These are phyloP conservation scores for Conger conger DNA, from an alignment of 2,113 vertebrate species.

Conservation along the genomic window DNA sequence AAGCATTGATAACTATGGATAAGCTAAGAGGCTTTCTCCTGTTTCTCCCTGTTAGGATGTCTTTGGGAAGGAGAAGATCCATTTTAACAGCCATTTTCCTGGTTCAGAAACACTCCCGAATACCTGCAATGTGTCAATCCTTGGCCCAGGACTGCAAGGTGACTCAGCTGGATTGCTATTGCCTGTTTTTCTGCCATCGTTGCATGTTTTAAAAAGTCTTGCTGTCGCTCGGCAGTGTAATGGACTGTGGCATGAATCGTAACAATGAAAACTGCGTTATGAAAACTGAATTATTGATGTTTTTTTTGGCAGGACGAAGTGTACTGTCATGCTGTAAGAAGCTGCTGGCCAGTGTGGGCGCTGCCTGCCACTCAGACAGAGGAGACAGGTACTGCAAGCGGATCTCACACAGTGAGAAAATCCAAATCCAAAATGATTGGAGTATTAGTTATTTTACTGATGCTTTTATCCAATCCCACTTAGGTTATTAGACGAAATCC, in stretches of 20 bases:
- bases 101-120: slow-evolving; percentile 82
- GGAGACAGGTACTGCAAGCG: slow-evolving; percentile 69
- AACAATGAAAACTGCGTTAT: slow-evolving; percentile 36
- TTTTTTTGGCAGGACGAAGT: slow-evolving; percentile 66
- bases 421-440: too few relatives aligned
- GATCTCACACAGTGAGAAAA: neutral
- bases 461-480: too few relatives aligned
- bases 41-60: slow-evolving; percentile 61
- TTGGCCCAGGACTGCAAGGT: slow-evolving; percentile 84
- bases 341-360: slow-evolving; percentile 87
- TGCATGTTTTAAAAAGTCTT: neutral
- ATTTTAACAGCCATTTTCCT: slow-evolving; percentile 78
- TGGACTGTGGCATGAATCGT: slow-evolving; percentile 43
- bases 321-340: slow-evolving; percentile 78
- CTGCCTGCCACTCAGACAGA: slow-evolving; percentile 88
- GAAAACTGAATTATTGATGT: slow-evolving; percentile 52
- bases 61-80: slow-evolving; percentile 77
- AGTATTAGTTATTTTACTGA: too few relatives aligned
- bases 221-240: neutral
- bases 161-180: neutral
- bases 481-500: too few relatives aligned
- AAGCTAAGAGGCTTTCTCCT: neutral
- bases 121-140: slow-evolving; percentile 90
- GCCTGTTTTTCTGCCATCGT: neutral
- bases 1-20: neutral